phyloP scores from a whole-genome alignment of 92 coral and sea anemone species.

The Diadumene lineata region DNA sequence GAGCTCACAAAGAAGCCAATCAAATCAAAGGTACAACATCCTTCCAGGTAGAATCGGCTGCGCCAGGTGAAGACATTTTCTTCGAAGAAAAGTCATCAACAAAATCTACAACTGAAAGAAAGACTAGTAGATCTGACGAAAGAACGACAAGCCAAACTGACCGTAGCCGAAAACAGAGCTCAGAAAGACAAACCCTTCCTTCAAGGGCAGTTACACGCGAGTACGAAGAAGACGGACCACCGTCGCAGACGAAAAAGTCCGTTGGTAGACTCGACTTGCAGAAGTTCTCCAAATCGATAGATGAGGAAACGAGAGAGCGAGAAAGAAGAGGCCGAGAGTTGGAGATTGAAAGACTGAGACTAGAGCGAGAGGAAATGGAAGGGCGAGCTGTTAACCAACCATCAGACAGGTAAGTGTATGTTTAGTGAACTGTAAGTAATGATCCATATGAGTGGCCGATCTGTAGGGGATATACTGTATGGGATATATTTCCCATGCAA shows the following conservation, averaged over 20 bases:
- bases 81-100: neutral
- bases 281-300: constrained; percentile 26
- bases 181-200: neutral
- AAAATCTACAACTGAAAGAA: neutral
- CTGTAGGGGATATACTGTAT: no score
- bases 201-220: neutral
- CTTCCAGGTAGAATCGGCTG: neutral
- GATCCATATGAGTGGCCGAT: no score
- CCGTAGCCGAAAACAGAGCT: neutral
- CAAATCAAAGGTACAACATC: neutral
- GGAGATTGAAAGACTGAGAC: constrained; percentile 58
- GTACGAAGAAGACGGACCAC: constrained; percentile 1
- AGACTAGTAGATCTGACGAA: neutral
- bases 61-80: constrained; percentile 7
- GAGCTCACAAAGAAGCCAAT: neutral
- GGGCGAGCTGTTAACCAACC: constrained; percentile 20
- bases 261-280: constrained; percentile 37
- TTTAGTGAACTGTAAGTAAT: no score
- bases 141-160: neutral
- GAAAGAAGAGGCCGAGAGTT: constrained; percentile 51
- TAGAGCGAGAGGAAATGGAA: constrained; percentile 57
- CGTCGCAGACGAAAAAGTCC: constrained; percentile 9
- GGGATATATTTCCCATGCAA: no score
- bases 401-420: neutral
- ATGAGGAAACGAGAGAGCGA: constrained; percentile 50